Evolutionary conservation across 1,140 invertebrate genomes (phyloP).

Genomic region (Ceratoteleas bidentatus): DNA sequence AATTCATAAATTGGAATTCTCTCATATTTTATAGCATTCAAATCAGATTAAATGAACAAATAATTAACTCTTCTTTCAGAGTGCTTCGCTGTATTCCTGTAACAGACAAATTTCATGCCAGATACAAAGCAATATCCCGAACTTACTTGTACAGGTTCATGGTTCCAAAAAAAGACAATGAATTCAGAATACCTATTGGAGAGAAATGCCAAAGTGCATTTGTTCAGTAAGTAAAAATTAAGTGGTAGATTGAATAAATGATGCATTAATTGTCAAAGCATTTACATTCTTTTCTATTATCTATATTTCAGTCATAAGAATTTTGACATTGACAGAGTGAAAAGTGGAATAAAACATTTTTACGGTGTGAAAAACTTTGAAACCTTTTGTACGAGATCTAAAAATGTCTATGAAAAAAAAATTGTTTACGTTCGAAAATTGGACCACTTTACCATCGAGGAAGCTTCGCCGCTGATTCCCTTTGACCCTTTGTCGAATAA

Average conservation of each 20-base stretch:
- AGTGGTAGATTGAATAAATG: too few relatives aligned
- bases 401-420: conserved; percentile 71
- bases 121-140: conserved; percentile 82
- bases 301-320: conserved; percentile 13
- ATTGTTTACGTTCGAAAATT: conserved; percentile 79
- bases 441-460: conserved; percentile 79
- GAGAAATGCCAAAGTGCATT: conserved; percentile 61
- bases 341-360: conserved; percentile 63
- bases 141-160: conserved; percentile 87
- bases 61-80: conserved; percentile 52
- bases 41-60: too few relatives aligned
- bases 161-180: conserved; percentile 70
- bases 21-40: too few relatives aligned
- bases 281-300: conserved; percentile 7
- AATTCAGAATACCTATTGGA: conserved; percentile 67
- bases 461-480: conserved; percentile 78
- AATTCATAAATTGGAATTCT: too few relatives aligned
- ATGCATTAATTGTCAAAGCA: too few relatives aligned
- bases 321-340: conserved; percentile 70
- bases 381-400: conserved; percentile 83
- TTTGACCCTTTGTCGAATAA: conserved; percentile 71
- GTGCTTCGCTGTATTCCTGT: conserved; percentile 83
- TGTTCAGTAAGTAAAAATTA: conserved; percentile 55
- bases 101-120: conserved; percentile 83
- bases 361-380: conserved; percentile 84